Evolutionary conservation across 2,113 vertebrate species (phyloP).

Genomic region (Muscicapa adusta): DNA sequence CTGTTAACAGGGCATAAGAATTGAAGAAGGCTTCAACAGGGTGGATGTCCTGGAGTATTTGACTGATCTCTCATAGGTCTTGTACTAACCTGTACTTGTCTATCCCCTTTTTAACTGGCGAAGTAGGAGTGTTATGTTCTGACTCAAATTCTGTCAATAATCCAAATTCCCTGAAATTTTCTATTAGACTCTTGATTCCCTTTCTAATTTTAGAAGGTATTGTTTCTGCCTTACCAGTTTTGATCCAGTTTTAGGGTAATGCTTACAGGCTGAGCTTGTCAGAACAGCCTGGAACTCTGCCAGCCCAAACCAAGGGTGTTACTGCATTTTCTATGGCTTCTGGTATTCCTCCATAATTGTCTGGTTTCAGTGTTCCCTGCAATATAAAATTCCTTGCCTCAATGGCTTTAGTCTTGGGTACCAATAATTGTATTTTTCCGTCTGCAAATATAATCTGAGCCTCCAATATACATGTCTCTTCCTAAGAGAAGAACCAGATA

Average conservation of each 20-base stretch:
- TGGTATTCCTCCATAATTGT: neutral
- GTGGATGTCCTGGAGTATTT: neutral
- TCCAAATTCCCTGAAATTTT: neutral
- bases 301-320: neutral
- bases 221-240: neutral
- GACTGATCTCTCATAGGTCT: neutral
- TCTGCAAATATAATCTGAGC: no score
- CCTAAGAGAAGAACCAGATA: neutral
- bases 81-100: neutral
- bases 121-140: neutral
- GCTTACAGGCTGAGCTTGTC: neutral
- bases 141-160: neutral
- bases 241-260: neutral
- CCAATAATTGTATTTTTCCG: neutral
- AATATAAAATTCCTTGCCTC: neutral
- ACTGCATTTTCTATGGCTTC: neutral
- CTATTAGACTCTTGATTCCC: neutral
- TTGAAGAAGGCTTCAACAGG: neutral
- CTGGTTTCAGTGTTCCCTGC: neutral
- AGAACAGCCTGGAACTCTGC: no score
- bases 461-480: neutral
- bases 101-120: neutral
- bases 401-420: neutral
- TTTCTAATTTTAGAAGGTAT: neutral
- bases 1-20: neutral